Evolutionary conservation across 1,140 invertebrate species (phyloP).

Genomic region (Araneus ventricosus): DNA sequence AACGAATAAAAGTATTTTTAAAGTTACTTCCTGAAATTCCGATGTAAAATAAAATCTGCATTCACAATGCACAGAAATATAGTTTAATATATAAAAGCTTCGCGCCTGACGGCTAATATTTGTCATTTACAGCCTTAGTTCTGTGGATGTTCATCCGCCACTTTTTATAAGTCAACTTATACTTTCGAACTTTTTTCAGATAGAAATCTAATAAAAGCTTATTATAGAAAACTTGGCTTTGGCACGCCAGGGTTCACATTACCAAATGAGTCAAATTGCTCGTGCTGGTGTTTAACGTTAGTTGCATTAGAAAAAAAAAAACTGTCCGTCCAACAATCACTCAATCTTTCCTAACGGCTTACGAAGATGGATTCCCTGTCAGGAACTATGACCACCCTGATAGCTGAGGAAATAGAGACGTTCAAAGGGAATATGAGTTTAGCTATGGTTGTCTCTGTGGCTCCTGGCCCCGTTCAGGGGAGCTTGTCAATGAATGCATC

Average conservation of each 20-base stretch:
- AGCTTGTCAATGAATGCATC: conserved; percentile 4
- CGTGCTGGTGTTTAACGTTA: conserved; percentile 42
- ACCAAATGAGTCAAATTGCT: conserved; percentile 18
- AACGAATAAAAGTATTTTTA: too few relatives aligned
- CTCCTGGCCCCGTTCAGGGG: not conserved
- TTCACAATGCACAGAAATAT: not conserved
- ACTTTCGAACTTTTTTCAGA: not conserved
- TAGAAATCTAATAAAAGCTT: not conserved
- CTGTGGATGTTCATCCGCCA: not conserved
- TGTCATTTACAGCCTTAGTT: not conserved
- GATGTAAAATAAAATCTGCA: not conserved
- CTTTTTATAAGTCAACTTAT: not conserved
- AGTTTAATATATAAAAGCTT: not conserved
- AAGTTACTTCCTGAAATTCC: not conserved
- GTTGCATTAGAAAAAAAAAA: not conserved
- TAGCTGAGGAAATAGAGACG: conserved; percentile 3
- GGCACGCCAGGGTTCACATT: not conserved
- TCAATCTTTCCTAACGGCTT: conserved; percentile 32
- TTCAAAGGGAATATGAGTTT: conserved; percentile 15
- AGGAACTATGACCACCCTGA: not conserved
- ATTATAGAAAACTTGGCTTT: not conserved
- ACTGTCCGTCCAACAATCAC: not conserved
- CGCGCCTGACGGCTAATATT: not conserved
- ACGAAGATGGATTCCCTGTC: conserved; percentile 34
- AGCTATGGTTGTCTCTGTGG: not conserved